Evolutionary conservation across 1,140 invertebrate species (phyloP).

Genomic region (Drosophila mojavensis): DNA sequence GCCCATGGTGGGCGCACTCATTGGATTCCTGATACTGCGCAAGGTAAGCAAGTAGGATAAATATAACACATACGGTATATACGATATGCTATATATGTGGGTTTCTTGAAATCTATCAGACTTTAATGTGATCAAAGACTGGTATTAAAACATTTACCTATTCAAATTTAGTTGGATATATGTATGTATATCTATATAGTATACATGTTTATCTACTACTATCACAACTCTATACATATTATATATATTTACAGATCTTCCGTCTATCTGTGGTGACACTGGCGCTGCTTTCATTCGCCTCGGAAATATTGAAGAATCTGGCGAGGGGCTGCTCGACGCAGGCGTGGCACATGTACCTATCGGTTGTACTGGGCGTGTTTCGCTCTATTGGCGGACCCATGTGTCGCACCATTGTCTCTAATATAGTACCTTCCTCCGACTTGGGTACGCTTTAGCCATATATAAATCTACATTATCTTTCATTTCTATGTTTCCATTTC

Average conservation of each 20-base stretch:
- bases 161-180: background rate
- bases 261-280: slow-evolving; percentile 74
- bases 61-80: background rate
- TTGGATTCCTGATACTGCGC: slow-evolving; percentile 85
- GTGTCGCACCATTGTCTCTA: slow-evolving; percentile 87
- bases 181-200: too few relatives aligned
- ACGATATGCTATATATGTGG: too few relatives aligned
- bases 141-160: background rate
- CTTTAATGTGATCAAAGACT: too few relatives aligned
- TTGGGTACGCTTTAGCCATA: slow-evolving; percentile 85
- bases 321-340: slow-evolving; percentile 85
- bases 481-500: background rate
- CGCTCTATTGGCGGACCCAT: slow-evolving; percentile 86
- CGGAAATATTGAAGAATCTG: slow-evolving; percentile 83
- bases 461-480: background rate
- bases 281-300: slow-evolving; percentile 73
- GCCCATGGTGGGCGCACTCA: slow-evolving; percentile 85
- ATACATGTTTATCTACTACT: background rate
- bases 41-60: slow-evolving; percentile 63
- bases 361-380: slow-evolving; percentile 85
- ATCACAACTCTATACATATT: background rate
- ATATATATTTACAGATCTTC: slow-evolving; percentile 55
- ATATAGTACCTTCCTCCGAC: slow-evolving; percentile 87
- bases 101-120: background rate
- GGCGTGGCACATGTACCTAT: slow-evolving; percentile 88